A percentile compares a stretch with the other conserved stretches of the same genome.
Evolutionary conservation across 2,888 invertebrate species (phyloP).

Genomic region (Pilophorus perplexus): DNA sequence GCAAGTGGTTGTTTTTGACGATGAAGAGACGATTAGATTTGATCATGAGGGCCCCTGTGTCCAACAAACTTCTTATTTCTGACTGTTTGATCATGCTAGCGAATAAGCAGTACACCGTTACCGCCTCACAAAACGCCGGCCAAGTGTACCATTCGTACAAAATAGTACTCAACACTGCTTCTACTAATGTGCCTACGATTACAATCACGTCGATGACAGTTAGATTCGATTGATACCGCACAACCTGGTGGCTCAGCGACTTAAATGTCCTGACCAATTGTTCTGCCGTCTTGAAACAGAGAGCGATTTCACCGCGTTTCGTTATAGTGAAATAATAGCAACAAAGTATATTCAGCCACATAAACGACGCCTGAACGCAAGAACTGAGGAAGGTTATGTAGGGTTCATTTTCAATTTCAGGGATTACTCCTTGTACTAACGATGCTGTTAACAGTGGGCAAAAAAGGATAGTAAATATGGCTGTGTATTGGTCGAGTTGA

Average conservation of each 20-base stretch:
- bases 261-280: not conserved
- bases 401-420: not conserved
- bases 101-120: not conserved
- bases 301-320: not conserved
- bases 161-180: not conserved
- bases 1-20: not conserved
- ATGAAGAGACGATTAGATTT: not conserved
- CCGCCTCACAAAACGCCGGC: not conserved
- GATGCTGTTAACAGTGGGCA: not conserved
- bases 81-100: not conserved
- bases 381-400: not conserved
- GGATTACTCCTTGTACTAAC: not conserved
- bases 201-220: not conserved
- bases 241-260: not conserved
- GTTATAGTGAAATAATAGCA: not conserved
- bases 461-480: not conserved
- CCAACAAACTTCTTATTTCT: slow-evolving; percentile 7
- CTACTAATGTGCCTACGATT: not conserved
- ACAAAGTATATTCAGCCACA: not conserved
- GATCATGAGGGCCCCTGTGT: not conserved
- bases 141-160: slow-evolving; percentile 6
- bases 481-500: not conserved
- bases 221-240: not conserved
- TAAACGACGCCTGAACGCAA: not conserved
- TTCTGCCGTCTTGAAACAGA: not conserved